Conservation (phyloP, 1,140 invertebrate species). For the Trichogramma pretiosum region DNA sequence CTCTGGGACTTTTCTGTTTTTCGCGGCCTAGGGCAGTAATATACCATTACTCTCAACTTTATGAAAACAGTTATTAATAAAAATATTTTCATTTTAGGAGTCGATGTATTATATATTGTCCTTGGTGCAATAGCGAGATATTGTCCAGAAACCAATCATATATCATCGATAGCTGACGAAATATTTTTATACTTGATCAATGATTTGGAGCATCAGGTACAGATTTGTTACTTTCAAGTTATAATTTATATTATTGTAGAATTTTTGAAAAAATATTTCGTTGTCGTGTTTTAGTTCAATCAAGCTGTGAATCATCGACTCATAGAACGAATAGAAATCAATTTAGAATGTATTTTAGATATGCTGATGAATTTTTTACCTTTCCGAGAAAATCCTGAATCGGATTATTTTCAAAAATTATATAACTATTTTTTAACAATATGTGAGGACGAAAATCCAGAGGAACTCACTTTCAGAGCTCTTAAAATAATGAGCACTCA, state of each 20-base stretch:
- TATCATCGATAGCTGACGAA: neutral
- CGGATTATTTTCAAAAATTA: constrained; percentile 4
- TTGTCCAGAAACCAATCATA: constrained; percentile 4
- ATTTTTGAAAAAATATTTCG: constrained; percentile 1
- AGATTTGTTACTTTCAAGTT: too few species aligned
- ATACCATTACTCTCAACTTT: too few species aligned
- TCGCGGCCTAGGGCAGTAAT: too few species aligned
- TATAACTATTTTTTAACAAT: constrained; percentile 20
- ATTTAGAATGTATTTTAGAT: constrained; percentile 23
- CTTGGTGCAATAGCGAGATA: constrained; percentile 17
- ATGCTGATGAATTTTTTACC: constrained; percentile 20
- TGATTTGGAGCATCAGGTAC: constrained; percentile 22
- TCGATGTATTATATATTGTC: constrained; percentile 3
- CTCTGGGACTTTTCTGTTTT: too few species aligned
- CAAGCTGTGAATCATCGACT: neutral
- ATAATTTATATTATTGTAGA: neutral
- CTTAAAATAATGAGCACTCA: constrained; percentile 25
- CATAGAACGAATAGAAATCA: constrained; percentile 17
- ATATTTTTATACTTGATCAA: constrained; percentile 17
- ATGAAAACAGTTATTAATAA: neutral
- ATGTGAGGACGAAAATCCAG: constrained; percentile 2
- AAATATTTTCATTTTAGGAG: neutral
- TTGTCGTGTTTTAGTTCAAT: constrained; percentile 14
- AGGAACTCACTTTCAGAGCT: constrained; percentile 15
- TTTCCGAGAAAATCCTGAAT: neutral